phyloP scores from a whole-genome alignment of 2,113 vertebrate species.

The Monopterus albus region DNA sequence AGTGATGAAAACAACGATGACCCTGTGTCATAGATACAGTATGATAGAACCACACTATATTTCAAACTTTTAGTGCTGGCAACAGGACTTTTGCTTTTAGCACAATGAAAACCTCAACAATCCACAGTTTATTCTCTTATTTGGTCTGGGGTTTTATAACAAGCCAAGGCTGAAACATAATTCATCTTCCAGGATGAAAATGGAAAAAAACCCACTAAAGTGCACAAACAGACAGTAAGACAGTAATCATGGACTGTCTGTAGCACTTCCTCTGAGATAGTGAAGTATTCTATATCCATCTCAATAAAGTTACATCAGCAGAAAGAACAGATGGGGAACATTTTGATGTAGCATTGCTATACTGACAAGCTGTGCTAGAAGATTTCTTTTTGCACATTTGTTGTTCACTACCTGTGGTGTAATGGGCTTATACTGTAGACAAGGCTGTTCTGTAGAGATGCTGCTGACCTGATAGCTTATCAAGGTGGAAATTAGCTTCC shows the following conservation, averaged over 20 bases:
- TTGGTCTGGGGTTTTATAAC: slow-evolving; percentile 6
- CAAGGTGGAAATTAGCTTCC: slow-evolving; percentile 19
- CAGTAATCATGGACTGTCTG: neutral
- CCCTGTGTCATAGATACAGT: neutral
- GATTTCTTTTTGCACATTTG: neutral
- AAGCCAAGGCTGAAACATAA: slow-evolving; percentile 8
- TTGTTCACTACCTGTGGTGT: slow-evolving; percentile 2
- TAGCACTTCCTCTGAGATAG: neutral
- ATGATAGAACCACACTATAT: neutral
- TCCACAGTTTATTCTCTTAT: neutral
- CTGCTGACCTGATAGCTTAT: slow-evolving; percentile 24
- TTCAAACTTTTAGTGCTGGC: neutral
- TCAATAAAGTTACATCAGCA: slow-evolving; percentile 56
- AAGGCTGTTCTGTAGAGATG: neutral
- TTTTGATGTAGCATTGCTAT: slow-evolving; percentile 24
- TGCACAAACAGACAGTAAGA: neutral
- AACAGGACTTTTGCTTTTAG: neutral
- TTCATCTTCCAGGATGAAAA: slow-evolving; percentile 2
- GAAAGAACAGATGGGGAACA: slow-evolving; percentile 55
- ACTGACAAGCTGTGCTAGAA: neutral
- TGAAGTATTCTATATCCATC: neutral
- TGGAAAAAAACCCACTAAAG: neutral
- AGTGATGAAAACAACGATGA: slow-evolving; percentile 9
- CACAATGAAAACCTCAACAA: neutral
- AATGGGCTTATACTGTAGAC: neutral